Evolutionary conservation across 2,888 invertebrate genomes (phyloP), one percentile per base, ranked within the genome.

Genomic region (Junonia oenone): DNA sequence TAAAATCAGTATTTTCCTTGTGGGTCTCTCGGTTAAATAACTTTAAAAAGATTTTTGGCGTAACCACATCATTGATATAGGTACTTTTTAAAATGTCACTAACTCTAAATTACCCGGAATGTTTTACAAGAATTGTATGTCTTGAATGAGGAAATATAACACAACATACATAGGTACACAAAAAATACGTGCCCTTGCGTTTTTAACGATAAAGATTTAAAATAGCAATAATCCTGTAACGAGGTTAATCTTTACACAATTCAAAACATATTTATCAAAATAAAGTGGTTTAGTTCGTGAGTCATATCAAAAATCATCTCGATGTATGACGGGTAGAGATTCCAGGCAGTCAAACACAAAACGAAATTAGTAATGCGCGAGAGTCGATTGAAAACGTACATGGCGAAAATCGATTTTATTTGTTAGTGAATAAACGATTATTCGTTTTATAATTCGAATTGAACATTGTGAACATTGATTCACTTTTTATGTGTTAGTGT

Each of bases 351-450:
- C 38, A 17, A 19, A 19, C 19, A 40, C 43, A 13, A 26, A 22
- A 26, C 40, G n/a, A 48, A 60, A 51, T 53, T 60, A 62, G 58
- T 58, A 51, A 15, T 29, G 53, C 59, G 51, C 56, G 59, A 13
- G 55, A 62, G 50, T 57, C 50, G 62, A 55, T 45, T 19, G 22
- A 43, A 14, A 45, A 53, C 52, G 45, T 19, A 47, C 54, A 40
- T 15, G 22, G 31, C 15, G 6, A 11, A 17, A 26, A 31, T 15
- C 17, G 3, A 33, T 26, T 31, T 8, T 33, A 43, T 29, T 35
- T 27, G 9, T 17, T n/a, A 6, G 15, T 33, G 13, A 19, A 22
- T 13, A 43, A n/a, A 26, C 13, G 8, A 9, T 15, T 52, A 35
- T n/a, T 27, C 17, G 45, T 29, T 26, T 37, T 37, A 37, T 37